Evolutionary conservation across 2,888 invertebrate species (phyloP).

Genomic region (Toxonevra muliebris): DNA sequence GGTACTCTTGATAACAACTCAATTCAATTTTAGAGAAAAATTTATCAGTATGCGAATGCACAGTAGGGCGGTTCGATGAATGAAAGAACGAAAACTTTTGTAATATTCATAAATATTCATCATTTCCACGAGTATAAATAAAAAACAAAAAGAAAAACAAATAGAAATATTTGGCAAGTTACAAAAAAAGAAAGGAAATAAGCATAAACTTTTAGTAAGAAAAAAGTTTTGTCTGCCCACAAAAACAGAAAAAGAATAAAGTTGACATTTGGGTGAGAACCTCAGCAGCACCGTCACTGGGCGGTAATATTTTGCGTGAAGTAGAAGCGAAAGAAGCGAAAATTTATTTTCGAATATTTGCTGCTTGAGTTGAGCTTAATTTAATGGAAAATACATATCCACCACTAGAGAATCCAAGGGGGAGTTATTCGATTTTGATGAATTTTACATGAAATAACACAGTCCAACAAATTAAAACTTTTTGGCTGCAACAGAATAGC

Average conservation of each 20-base stretch:
- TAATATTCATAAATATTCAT: constrained; percentile 63
- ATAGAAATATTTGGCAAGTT: constrained; percentile 22
- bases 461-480: too few species aligned
- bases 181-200: constrained; percentile 20
- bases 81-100: constrained; percentile 46
- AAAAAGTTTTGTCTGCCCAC: constrained; percentile 11
- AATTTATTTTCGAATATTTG: constrained; percentile 50
- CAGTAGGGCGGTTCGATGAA: constrained; percentile 1
- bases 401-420: too few species aligned
- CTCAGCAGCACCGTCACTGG: background rate
- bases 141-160: constrained; percentile 34
- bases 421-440: too few species aligned
- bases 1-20: constrained; percentile 46
- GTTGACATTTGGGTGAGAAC: constrained; percentile 25
- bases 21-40: constrained; percentile 55
- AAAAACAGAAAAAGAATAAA: background rate
- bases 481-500: too few species aligned
- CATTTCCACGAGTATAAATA: constrained; percentile 44
- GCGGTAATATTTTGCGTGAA: background rate
- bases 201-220: constrained; percentile 12
- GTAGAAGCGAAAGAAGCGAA: background rate
- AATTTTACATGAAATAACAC: too few species aligned
- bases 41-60: constrained; percentile 20
- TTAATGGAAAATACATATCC: constrained; percentile 60
- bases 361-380: constrained; percentile 61